Evolutionary conservation across 2,797 vertebrate species (phyloP).

Genomic region (Eulemur rubriventer): DNA sequence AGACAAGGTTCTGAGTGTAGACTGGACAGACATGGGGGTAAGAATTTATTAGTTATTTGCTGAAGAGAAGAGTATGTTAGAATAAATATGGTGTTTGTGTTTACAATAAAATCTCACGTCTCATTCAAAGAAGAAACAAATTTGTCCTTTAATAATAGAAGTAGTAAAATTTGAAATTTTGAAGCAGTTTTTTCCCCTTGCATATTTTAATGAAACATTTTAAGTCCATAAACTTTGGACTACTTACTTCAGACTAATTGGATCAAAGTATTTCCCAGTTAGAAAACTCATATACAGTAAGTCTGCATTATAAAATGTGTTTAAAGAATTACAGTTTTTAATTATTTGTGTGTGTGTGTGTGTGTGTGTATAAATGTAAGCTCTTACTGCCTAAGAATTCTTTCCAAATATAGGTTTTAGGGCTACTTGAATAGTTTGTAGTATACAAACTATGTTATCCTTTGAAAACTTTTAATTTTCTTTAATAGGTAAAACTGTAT

Average conservation of each 20-base stretch:
- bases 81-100: conserved; percentile 16
- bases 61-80: neutral
- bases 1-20: conserved; percentile 97
- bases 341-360: neutral
- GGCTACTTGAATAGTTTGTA: neutral
- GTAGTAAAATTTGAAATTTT: conserved; percentile 37
- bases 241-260: conserved; percentile 15
- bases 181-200: neutral
- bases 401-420: neutral
- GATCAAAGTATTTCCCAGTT: conserved; percentile 24
- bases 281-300: conserved; percentile 2
- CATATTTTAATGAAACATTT: conserved; percentile 6
- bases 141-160: neutral
- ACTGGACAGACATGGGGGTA: conserved; percentile 98
- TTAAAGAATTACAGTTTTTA: conserved; percentile 38
- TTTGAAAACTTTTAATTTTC: conserved; percentile 40
- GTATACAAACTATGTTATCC: neutral
- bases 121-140: conserved; percentile 45
- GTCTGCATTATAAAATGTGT: conserved; percentile 30
- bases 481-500: conserved; percentile 6
- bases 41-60: conserved; percentile 75
- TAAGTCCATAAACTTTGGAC: neutral
- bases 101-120: conserved; percentile 22
- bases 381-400: conserved; percentile 27
- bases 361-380: neutral